phyloP scores from a whole-genome alignment of 2,888 invertebrate genomes.

The Dryobotodes eremita region DNA sequence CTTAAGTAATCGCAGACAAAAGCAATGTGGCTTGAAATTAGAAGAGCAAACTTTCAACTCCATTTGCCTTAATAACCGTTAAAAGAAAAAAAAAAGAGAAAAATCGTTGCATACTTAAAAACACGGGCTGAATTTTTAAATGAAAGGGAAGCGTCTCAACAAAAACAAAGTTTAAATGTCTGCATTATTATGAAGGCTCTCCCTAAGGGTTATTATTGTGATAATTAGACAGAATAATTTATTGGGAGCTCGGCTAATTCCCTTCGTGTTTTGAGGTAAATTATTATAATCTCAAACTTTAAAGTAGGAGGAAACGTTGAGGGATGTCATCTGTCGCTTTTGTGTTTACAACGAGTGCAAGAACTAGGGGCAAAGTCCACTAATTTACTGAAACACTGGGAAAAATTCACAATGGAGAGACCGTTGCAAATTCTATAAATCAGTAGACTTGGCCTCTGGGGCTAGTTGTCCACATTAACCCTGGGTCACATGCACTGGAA shows the following conservation, averaged over 20 bases:
- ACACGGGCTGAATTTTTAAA: slow-evolving; percentile 42
- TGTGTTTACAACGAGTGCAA: background rate
- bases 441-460: no score
- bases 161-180: slow-evolving; percentile 73
- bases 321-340: slow-evolving; percentile 23
- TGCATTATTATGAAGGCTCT: slow-evolving; percentile 71
- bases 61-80: slow-evolving; percentile 34
- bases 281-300: slow-evolving; percentile 59
- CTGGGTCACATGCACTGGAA: no score
- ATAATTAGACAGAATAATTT: slow-evolving; percentile 79
- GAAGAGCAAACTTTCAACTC: slow-evolving; percentile 13
- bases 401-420: no score
- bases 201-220: slow-evolving; percentile 78
- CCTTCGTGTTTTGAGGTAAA: slow-evolving; percentile 54
- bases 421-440: no score
- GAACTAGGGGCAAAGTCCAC: background rate
- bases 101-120: slow-evolving; percentile 41
- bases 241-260: slow-evolving; percentile 57
- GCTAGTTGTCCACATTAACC: no score
- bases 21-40: slow-evolving; percentile 36
- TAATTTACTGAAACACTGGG: background rate
- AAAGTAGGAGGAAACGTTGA: slow-evolving; percentile 8
- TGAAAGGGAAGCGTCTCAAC: slow-evolving; percentile 19
- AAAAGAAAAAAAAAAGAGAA: slow-evolving; percentile 36
- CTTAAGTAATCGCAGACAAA: slow-evolving; percentile 10